Base-by-base conservation (phyloP, 1,140 invertebrate genomes). In the Meloidogyne chitwoodi region DNA sequence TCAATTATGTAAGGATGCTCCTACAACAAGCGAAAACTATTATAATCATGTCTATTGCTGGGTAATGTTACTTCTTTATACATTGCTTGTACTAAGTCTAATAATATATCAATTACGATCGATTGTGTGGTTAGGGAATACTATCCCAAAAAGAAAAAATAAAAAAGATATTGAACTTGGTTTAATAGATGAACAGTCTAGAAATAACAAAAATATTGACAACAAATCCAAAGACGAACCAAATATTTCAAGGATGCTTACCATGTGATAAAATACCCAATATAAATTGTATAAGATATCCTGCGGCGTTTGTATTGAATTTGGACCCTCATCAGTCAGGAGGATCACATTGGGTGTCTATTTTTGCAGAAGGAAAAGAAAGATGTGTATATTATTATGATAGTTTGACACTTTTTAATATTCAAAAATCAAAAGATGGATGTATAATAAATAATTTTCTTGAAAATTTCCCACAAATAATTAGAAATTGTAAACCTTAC, bases 161-260 rank as follows among this genome's bases (percentile, higher is more conserved):
- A 12, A 12, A 2, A 0, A 1, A 41, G 14, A 41, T 12, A 10
- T 41, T 14, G 10, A 41, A 41, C 12, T 41, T 14, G 12, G 12
- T 0, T 41, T 3, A 0, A 12, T 12, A 26, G 26, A 72, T 72
- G 69, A n/a, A 72, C 44, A 72, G 41, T 26, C 5, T 10, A 2
- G 38, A 72, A 61, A 72, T 72, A 6, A 5, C 69, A 26, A 72
- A 24, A n/a, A 72, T 72, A 27, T 61, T 72, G 41, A 22, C 2
- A 10, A 14, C 56, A 72, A 72, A 72, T 72, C n/a, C 8, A 62
- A 14, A 22, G n/a, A 72, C 69, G 27, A 14, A n/a, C n/a, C n/a
- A n/a, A n/a, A n/a, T n/a, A n/a, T n/a, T n/a, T n/a, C n/a, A n/a
- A n/a, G n/a, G n/a, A n/a, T n/a, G n/a, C n/a, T n/a, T n/a, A n/a